Percentiles rank a stretch among this genome's conserved stretches.
These are phyloP conservation scores for Sinocyclocheilus grahami DNA, from an alignment of 2,113 vertebrate species.

Conservation along the genomic window DNA sequence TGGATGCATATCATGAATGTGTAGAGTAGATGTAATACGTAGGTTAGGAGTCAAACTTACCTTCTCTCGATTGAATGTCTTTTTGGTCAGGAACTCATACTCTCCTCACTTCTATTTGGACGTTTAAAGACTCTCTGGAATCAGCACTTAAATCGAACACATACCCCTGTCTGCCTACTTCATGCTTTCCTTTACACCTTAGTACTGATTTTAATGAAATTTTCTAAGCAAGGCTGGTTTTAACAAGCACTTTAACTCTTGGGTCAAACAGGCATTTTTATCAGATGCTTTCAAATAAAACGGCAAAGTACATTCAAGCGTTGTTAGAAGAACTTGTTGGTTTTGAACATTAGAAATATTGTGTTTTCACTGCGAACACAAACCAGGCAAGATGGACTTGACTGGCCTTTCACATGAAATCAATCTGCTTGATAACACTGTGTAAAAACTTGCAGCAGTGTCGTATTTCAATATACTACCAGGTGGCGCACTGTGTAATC, in stretches of 20 bases:
- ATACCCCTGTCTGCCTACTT: constrained; percentile 20
- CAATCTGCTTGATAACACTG: neutral
- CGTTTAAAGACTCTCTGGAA: neutral
- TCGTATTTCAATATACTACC: constrained; percentile 69
- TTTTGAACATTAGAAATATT: neutral
- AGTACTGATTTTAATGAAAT: constrained; percentile 23
- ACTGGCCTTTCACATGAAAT: neutral
- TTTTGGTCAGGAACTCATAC: constrained; percentile 22
- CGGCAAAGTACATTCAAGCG: neutral
- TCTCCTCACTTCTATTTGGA: neutral
- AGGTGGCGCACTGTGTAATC: constrained; percentile 62
- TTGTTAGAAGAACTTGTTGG: neutral
- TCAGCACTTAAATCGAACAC: constrained; percentile 57
- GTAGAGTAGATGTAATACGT: constrained; percentile 49
- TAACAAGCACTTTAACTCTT: constrained; percentile 75
- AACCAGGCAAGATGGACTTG: neutral
- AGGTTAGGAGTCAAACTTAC: constrained; percentile 33
- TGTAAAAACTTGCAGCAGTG: constrained; percentile 68
- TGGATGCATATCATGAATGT: constrained; percentile 55
- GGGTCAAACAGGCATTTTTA: constrained; percentile 66
- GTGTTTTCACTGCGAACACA: constrained; percentile 11
- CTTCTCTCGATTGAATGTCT: constrained; percentile 20
- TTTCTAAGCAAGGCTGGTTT: constrained; percentile 68
- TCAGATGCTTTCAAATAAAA: constrained; percentile 60
- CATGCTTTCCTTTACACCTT: constrained; percentile 1